Evolutionary conservation across 2,888 invertebrate species (phyloP).

Genomic region (Heliconius ethilla): DNA sequence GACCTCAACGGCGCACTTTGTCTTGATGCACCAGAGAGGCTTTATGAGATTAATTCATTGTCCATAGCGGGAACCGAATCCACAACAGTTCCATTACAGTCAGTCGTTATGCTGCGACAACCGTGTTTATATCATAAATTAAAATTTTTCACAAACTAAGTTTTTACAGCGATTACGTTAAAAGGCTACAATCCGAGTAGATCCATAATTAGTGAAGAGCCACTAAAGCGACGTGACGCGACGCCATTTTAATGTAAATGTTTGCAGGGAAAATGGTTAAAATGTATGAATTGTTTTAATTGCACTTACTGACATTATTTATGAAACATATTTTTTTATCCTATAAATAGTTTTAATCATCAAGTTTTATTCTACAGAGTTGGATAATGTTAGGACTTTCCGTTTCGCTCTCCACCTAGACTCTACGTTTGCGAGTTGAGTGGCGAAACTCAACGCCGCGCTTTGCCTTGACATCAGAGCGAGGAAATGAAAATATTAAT

Average conservation of each 20-base stretch:
- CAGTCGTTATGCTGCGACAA: no score
- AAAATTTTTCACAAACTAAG: background rate
- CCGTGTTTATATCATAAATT: background rate
- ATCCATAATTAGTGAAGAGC: conserved; percentile 5
- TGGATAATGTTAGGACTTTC: background rate
- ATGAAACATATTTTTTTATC: background rate
- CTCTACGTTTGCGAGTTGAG: background rate
- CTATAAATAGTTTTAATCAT: no score
- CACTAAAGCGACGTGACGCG: background rate
- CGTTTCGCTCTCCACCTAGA: background rate
- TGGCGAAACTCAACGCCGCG: background rate
- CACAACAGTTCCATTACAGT: no score
- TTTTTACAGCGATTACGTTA: background rate
- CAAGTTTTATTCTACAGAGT: no score
- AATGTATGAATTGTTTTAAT: conserved; percentile 9
- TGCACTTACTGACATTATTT: background rate
- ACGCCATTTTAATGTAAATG: background rate
- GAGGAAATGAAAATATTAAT: no score
- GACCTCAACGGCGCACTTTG: no score
- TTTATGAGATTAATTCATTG: no score
- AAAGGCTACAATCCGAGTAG: background rate
- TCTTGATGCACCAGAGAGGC: no score
- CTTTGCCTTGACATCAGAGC: background rate
- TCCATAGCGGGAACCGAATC: no score
- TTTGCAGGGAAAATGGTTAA: conserved; percentile 1